These are phyloP conservation scores for Brachionus calyciflorus DNA, from an alignment of 1,140 invertebrate genomes.

Conservation along the genomic window DNA sequence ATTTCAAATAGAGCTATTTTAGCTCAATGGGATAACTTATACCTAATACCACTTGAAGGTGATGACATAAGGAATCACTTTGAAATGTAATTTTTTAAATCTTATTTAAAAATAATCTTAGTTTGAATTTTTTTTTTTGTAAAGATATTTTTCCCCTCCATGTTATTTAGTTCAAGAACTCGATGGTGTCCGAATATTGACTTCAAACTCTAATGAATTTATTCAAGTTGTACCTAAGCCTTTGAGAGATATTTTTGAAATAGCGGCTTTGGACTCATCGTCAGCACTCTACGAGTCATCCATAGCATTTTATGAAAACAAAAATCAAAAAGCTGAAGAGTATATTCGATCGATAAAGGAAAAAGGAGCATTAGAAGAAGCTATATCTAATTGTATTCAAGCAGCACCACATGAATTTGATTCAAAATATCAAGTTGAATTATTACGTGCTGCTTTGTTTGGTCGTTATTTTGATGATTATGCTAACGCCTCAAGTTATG, in stretches of 20 bases:
- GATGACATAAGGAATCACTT: constrained; percentile 22
- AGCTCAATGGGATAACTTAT: constrained; percentile 22
- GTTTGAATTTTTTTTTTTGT: background rate
- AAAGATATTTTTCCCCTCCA: constrained; percentile 9
- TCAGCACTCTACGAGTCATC: constrained; percentile 41
- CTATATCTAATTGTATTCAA: constrained; percentile 41
- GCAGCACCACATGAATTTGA: constrained; percentile 45
- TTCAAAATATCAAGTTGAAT: constrained; percentile 34
- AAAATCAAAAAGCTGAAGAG: constrained; percentile 45
- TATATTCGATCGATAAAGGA: constrained; percentile 39
- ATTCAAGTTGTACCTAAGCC: constrained; percentile 23
- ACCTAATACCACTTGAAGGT: constrained; percentile 17
- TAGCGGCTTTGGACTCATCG: constrained; percentile 27
- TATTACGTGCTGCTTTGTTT: constrained; percentile 35
- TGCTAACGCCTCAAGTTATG: constrained; percentile 53
- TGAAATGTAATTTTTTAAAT: constrained; percentile 33
- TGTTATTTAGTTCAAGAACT: constrained; percentile 28
- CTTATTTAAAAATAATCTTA: background rate
- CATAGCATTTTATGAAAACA: constrained; percentile 40
- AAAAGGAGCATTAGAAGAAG: constrained; percentile 38
- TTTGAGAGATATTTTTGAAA: constrained; percentile 39
- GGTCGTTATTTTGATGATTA: constrained; percentile 45
- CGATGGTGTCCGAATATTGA: constrained; percentile 25
- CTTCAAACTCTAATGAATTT: background rate
- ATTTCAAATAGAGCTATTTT: constrained; percentile 18